A percentile compares a stretch with the other conserved stretches of the same genome.
Conservation (phyloP, 2,113 vertebrate genomes). For the Anhinga rufa region DNA sequence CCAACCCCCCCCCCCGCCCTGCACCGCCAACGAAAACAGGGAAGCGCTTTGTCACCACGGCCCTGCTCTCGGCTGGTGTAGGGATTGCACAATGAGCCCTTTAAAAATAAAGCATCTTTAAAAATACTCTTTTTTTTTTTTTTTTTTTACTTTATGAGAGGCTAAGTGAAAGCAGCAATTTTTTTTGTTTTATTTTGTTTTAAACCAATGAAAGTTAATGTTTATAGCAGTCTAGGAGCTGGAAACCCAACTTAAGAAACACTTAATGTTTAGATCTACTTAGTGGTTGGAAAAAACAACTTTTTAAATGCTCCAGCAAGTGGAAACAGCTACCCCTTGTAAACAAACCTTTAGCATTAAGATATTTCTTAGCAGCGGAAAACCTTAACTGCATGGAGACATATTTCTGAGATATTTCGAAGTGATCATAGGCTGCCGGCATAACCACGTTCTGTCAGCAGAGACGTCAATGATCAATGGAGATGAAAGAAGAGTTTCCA, state of each 20-base stretch:
- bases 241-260: conserved; percentile 73
- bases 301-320: conserved; percentile 67
- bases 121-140: not conserved
- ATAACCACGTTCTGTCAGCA: conserved; percentile 66
- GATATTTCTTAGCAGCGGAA: conserved; percentile 70
- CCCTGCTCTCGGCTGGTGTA: not conserved
- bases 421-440: conserved; percentile 54
- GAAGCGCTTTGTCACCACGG: not conserved
- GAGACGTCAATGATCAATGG: conserved; percentile 54
- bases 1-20: not conserved
- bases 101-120: not conserved
- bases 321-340: conserved; percentile 78
- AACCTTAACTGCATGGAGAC: conserved; percentile 71
- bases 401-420: conserved; percentile 62
- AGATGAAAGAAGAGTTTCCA: conserved; percentile 69
- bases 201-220: conserved; percentile 65
- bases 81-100: conserved; percentile 14
- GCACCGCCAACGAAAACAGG: not conserved
- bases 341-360: conserved; percentile 77
- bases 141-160: not conserved
- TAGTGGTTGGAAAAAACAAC: conserved; percentile 82
- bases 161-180: not conserved
- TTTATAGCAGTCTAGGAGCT: conserved; percentile 70
- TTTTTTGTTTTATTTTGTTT: conserved; percentile 31
- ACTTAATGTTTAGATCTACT: conserved; percentile 80